Evolutionary conservation across 2,113 vertebrate species (phyloP).

Genomic region (Mus musculus): DNA sequence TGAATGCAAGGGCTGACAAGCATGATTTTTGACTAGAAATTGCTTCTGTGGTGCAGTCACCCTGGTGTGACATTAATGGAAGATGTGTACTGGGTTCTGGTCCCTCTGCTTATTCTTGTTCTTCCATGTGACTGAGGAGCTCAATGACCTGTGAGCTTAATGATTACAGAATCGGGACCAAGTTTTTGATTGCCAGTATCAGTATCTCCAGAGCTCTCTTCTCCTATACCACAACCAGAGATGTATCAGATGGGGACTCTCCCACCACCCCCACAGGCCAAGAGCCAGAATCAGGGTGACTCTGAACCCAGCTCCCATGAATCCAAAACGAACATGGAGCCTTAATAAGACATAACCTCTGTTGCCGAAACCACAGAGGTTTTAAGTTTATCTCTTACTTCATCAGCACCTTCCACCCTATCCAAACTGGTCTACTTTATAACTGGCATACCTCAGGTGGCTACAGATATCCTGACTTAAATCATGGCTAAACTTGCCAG

Average conservation of each 20-base stretch:
- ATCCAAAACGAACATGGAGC: not conserved
- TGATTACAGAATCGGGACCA: not conserved
- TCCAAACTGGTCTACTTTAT: not conserved
- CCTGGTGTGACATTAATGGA: not conserved
- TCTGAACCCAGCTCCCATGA: not conserved
- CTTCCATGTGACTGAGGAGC: not conserved
- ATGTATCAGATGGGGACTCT: not conserved
- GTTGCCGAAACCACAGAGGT: not conserved
- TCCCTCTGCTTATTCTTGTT: not conserved
- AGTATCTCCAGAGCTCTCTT: not conserved
- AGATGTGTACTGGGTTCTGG: not conserved
- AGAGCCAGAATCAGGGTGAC: not conserved
- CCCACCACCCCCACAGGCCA: not conserved
- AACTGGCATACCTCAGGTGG: not conserved
- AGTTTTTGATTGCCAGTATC: not conserved
- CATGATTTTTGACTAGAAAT: slow-evolving; percentile 1
- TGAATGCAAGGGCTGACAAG: not conserved
- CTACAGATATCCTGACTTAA: not conserved
- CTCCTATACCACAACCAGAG: not conserved
- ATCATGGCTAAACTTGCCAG: not conserved
- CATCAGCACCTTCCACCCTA: not conserved
- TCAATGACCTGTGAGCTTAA: slow-evolving; percentile 9
- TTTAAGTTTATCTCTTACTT: not conserved
- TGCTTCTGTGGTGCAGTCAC: not conserved
- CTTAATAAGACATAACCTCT: not conserved